Evolutionary conservation across 2,797 vertebrate genomes (phyloP), one percentile per base, ranked within the genome.

Genomic region (Novumbra hubbsi): DNA sequence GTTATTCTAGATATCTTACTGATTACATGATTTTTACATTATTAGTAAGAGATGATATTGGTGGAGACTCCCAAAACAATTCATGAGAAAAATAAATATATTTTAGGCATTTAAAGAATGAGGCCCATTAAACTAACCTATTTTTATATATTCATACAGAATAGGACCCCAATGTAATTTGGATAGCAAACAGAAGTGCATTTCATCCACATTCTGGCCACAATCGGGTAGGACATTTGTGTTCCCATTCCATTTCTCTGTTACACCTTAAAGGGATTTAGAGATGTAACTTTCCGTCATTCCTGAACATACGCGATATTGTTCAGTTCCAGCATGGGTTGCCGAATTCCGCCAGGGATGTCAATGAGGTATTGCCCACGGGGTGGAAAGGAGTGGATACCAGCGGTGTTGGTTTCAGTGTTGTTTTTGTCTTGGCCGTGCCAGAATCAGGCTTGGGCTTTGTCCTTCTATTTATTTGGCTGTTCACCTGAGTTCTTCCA

Each of bases 351-450:
- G 71, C 74, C 71, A 38, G 8, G 5, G 34, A 63, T 65, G 52
- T 15, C 71, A 68, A 38, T 28, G 7, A 6, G 72, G 32, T 49
- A 67, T 45, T 12, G 73, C 19, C 7, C 8, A 11, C 49, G 9
- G 70, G 63, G 70, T 68, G 28, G 15, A 50, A n/a, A 38, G 57
- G 75, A 68, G 45, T 2, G 34, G 32, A 57, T 83, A 79, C 79
- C 78, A 78, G 72, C 73, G 80, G 78, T 81, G 79, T 76, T 77
- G 75, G 77, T 69, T 67, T 78, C 75, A 78, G 73, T 67, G 72
- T 75, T 78, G 73, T 72, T 83, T 70, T 80, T 77, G 68, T 77
- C 41, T 28, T 67, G 66, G 17, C 41, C 16, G 52, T 77, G 83
- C 83, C 85, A 83, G 79, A 74, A 68, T 80, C 79, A 57, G 52